Base-by-base conservation (phyloP, 1,140 invertebrate genomes). In the Luehdorfia chinensis region DNA sequence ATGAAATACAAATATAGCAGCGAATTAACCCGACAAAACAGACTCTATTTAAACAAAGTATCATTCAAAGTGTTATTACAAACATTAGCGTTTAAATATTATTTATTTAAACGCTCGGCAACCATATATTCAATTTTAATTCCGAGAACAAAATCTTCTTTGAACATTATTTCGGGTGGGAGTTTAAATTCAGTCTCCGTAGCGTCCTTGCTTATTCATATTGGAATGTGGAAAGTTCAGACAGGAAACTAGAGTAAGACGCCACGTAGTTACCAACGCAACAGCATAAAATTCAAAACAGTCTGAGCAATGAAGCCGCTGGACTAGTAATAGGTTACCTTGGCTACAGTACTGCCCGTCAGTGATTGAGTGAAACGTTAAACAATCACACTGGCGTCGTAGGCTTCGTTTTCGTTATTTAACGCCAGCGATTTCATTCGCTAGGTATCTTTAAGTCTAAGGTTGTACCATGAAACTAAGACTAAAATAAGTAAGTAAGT, bases 1-100 rank as follows among this genome's bases (percentile, higher is more conserved):
- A n/a, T n/a, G 62, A 53, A 55, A 44, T 67, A 64, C 64, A 78
- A 80, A 80, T 74, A 74, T 74, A 63, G 61, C 68, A 61, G 58
- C 45, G 32, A 57, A 66, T 61, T 50, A 50, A 59, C 55, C 45
- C 28, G 46, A 58, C 48, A 59, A 44, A 55, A 47, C 39, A 50
- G 33, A 45, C 25, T 15, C 36, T 28, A 15, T 51, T 43, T 28
- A 21, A 34, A 28, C 28, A 33, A 48, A 7, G 13, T 19, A 18
- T 18, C 14, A 4, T 16, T 34, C 13, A 15, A 47, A 27, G 37
- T 41, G 13, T 41, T 41, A 27, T 12, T 4, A 5, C 34, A 37
- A 37, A 37, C 34, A 36, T 15, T 19, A 6, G 18, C 11, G n/a
- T n/a, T n/a, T n/a, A n/a, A n/a, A n/a, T n/a, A n/a, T n/a, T n/a